phyloP scores from a whole-genome alignment of 2,888 invertebrate genomes.

The Chamaedrilus cognettii region DNA sequence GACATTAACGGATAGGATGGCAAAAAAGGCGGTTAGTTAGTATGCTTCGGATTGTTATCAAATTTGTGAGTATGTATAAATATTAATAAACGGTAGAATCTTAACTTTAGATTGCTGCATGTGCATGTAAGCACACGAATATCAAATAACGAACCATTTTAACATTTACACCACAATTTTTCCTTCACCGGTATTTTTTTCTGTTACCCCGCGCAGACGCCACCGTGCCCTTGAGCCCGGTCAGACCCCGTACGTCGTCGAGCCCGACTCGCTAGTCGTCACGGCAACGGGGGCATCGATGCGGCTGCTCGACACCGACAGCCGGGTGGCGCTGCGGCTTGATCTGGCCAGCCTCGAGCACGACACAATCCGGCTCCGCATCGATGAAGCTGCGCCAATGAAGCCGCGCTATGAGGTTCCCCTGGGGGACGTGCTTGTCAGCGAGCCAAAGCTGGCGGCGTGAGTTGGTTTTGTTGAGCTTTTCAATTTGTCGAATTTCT shows the following conservation, averaged over 20 bases:
- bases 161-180: neutral
- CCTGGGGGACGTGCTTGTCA: constrained; percentile 72
- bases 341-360: constrained; percentile 71
- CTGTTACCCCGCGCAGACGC: constrained; percentile 51
- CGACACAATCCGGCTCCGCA: constrained; percentile 71
- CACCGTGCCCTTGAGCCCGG: constrained; percentile 49
- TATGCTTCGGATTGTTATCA: too few relatives aligned
- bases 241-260: constrained; percentile 48
- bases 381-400: constrained; percentile 80
- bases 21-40: too few relatives aligned
- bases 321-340: constrained; percentile 46
- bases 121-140: too few relatives aligned
- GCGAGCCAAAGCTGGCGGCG: constrained; percentile 68
- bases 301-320: constrained; percentile 49
- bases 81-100: too few relatives aligned
- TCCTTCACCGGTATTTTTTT: too few relatives aligned
- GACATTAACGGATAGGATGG: too few relatives aligned
- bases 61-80: too few relatives aligned
- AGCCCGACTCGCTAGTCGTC: constrained; percentile 46
- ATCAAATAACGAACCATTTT: neutral
- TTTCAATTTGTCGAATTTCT: too few relatives aligned
- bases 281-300: constrained; percentile 44
- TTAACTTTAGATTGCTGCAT: too few relatives aligned
- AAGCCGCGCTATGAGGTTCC: constrained; percentile 61
- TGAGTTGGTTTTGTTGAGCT: too few relatives aligned